Conservation (phyloP, 2,113 vertebrate genomes). For the Neodontobutis hainanensis region DNA sequence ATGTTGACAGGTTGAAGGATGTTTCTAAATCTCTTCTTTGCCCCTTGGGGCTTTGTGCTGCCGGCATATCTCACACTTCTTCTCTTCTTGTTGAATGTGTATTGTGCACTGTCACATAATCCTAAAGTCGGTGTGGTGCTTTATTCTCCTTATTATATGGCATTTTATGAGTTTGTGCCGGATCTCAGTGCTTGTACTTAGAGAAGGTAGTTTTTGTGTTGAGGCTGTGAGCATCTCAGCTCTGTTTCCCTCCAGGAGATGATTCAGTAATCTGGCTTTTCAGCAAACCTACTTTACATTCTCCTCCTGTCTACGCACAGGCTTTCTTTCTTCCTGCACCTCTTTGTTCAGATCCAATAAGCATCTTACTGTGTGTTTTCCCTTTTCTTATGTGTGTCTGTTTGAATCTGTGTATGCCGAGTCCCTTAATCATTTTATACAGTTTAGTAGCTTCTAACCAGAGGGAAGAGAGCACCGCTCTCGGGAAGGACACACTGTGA, state of each 20-base stretch:
- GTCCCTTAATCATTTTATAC: conserved; percentile 20
- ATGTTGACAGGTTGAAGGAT: conserved; percentile 65
- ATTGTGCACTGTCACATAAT: conserved; percentile 3
- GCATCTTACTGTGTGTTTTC: conserved; percentile 15
- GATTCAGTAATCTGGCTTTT: conserved; percentile 32
- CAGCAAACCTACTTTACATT: conserved; percentile 56
- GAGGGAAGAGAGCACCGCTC: conserved; percentile 8
- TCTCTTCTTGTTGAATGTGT: conserved; percentile 11
- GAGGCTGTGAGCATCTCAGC: conserved; percentile 23
- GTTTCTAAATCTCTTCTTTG: conserved; percentile 34
- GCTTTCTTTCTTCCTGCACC: conserved; percentile 4
- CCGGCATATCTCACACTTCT: conserved; percentile 34
- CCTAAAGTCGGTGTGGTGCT: background rate
- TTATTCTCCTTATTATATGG: conserved; percentile 7
- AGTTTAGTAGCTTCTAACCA: background rate
- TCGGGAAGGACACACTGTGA: conserved; percentile 48
- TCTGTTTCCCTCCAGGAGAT: conserved; percentile 18
- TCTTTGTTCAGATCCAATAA: conserved; percentile 34
- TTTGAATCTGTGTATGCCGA: conserved; percentile 22
- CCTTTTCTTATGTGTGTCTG: conserved; percentile 11
- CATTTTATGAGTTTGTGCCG: conserved; percentile 13
- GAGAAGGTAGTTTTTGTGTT: conserved; percentile 6
- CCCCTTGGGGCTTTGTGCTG: conserved; percentile 27
- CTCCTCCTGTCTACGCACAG: conserved; percentile 24
- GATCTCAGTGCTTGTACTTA: conserved; percentile 2